These are phyloP conservation scores for Onychomys leucogaster DNA, from an alignment of 2,797 vertebrate genomes.

Conservation along the genomic window DNA sequence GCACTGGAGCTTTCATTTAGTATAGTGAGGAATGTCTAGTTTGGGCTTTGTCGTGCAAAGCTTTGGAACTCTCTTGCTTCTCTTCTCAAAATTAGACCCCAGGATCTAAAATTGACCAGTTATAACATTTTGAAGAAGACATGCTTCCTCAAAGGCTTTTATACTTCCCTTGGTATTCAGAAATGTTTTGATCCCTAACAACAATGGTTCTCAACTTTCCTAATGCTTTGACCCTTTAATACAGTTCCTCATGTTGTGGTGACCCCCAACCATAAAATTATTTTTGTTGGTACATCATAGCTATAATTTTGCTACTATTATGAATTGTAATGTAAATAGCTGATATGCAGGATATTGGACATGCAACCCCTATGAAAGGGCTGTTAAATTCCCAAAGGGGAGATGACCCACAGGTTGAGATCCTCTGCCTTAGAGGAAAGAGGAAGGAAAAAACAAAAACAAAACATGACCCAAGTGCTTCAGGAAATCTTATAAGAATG, in stretches of 20 bases:
- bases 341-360: background rate
- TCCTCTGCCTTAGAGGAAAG: background rate
- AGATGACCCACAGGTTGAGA: background rate
- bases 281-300: background rate
- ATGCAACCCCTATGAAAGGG: background rate
- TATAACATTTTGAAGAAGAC: constrained; percentile 11
- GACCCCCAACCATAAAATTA: background rate
- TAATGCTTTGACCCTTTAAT: background rate
- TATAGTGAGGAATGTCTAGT: background rate
- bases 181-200: background rate
- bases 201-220: background rate
- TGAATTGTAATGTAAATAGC: background rate
- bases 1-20: background rate
- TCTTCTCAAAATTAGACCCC: background rate
- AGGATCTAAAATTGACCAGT: constrained; percentile 16
- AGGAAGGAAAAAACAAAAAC: too few relatives aligned
- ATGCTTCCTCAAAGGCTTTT: background rate
- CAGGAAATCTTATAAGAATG: background rate
- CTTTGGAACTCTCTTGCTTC: background rate
- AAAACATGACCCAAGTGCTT: background rate
- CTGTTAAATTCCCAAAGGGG: background rate
- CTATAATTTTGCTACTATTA: background rate
- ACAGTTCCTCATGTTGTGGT: background rate
- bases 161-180: background rate
- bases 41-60: background rate